A percentile compares a stretch with the other conserved stretches of the same genome.
These are phyloP conservation scores for Phylloscopus collybita DNA, from an alignment of 2,797 vertebrate species.

Conservation along the genomic window DNA sequence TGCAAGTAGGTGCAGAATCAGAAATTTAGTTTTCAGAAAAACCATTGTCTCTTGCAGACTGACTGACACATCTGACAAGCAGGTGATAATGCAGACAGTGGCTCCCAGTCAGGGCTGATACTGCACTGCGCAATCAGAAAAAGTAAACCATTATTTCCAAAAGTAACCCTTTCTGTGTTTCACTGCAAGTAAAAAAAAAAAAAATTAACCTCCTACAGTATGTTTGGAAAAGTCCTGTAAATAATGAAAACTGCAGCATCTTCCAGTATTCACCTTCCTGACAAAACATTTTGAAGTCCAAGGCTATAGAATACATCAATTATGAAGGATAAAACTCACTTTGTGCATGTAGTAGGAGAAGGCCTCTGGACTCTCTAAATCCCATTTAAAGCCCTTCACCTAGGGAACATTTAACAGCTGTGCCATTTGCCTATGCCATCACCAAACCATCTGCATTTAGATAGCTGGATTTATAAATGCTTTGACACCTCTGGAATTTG, in stretches of 20 bases:
- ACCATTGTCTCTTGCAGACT: background rate
- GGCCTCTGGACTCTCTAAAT: slow-evolving; percentile 16
- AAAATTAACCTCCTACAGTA: background rate
- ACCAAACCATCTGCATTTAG: background rate
- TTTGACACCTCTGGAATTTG: background rate
- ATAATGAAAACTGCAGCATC: background rate
- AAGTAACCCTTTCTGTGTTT: background rate
- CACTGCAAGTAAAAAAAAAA: background rate
- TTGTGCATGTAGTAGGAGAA: background rate
- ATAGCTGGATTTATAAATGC: slow-evolving; percentile 24
- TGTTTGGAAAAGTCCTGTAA: background rate
- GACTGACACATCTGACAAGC: background rate
- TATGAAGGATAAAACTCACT: background rate
- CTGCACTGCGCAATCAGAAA: background rate
- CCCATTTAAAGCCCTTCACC: slow-evolving; percentile 27
- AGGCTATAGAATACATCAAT: background rate
- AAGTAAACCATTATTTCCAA: background rate
- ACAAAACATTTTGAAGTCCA: background rate
- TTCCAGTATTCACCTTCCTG: background rate
- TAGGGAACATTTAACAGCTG: slow-evolving; percentile 13
- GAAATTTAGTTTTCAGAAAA: background rate
- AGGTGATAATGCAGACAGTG: background rate
- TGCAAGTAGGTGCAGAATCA: background rate
- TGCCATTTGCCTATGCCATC: slow-evolving; percentile 38
- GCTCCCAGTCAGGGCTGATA: background rate